phyloP scores from a whole-genome alignment of 2,113 vertebrate species.

The Callionymus lyra region DNA sequence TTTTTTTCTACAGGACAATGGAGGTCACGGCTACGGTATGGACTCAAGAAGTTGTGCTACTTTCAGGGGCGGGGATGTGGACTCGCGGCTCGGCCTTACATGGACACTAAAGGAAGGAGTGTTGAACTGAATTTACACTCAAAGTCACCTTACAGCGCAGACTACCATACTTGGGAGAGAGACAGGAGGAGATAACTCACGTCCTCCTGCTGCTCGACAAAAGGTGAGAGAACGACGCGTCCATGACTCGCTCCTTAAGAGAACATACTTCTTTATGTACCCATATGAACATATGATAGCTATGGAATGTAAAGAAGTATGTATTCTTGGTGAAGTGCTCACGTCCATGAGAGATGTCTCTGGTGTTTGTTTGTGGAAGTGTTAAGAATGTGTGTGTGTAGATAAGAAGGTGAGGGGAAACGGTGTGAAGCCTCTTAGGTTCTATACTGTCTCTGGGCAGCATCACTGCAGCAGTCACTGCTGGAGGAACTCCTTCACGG shows the following conservation, averaged over 20 bases:
- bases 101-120: slow-evolving; percentile 59
- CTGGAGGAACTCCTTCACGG: slow-evolving; percentile 53
- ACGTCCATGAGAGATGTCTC: slow-evolving; percentile 48
- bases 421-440: slow-evolving; percentile 47
- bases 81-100: slow-evolving; percentile 54
- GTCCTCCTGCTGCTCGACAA: slow-evolving; percentile 53
- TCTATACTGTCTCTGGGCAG: slow-evolving; percentile 66
- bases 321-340: slow-evolving; percentile 90
- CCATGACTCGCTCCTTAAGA: slow-evolving; percentile 77
- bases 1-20: slow-evolving; percentile 59
- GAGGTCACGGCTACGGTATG: slow-evolving; percentile 63
- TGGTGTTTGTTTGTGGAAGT: slow-evolving; percentile 33
- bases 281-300: slow-evolving; percentile 98
- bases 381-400: slow-evolving; percentile 20
- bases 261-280: slow-evolving; percentile 99
- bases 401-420: slow-evolving; percentile 3
- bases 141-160: slow-evolving; percentile 68
- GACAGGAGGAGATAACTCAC: slow-evolving; percentile 37
- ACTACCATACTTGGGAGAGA: slow-evolving; percentile 62
- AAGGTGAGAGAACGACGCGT: slow-evolving; percentile 57
- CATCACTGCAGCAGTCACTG: slow-evolving; percentile 62
- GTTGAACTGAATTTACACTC: slow-evolving; percentile 63
- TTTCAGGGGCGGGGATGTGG: slow-evolving; percentile 44
- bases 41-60: slow-evolving; percentile 56
- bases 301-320: slow-evolving; percentile 99